Base-by-base conservation (phyloP, 2,797 vertebrate species). In the Bryconaethiops microstoma region DNA sequence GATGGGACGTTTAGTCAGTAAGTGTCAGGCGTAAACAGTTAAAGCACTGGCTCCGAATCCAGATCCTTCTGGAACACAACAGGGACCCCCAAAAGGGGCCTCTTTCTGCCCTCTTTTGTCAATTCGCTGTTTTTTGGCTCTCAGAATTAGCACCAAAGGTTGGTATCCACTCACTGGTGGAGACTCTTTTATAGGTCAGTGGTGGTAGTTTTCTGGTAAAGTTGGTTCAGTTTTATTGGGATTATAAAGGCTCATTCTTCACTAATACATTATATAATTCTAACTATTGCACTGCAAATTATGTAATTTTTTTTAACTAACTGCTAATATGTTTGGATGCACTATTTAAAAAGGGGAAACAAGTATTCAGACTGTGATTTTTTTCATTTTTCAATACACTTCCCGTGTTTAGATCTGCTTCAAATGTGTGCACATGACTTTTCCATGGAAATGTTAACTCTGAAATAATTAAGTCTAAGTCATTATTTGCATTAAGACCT, bases 81-180 rank as follows among this genome's bases (percentile, higher is more conserved):
- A 13, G n/a, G 13, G n/a, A 19, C 9, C 65, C 65, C 65, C 63
- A 40, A 7, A 21, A 17, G 6, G 19, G 67, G 40, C 67, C 67
- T 69, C 67, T 50, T 13, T 23, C 10, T 42, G 40, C 7, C 65
- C 62, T 39, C 40, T 21, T 39, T 68, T 68, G 63, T 45, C 40
- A 68, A 45, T 68, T 42, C 39, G 21, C 40, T 35, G 63, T 35
- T 65, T 69, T 50, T 25, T 69, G 67, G 40, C 67, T 68, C 19
- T 17, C 45, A 25, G 19, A 50, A 21, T 50, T 42, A 48, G n/a
- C 42, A 48, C 19, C 40, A 68, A 14, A 69, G 50, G 23, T 23
- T 6, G 0, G 42, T 45, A 3, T 69, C 42, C 13, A 23, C 21
- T 69, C 67, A 21, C 40, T 68, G 16, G 64, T 42, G 19, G 40